phyloP scores from a whole-genome alignment of 1,140 invertebrate genomes.

The Thalassaphorura encarpata region DNA sequence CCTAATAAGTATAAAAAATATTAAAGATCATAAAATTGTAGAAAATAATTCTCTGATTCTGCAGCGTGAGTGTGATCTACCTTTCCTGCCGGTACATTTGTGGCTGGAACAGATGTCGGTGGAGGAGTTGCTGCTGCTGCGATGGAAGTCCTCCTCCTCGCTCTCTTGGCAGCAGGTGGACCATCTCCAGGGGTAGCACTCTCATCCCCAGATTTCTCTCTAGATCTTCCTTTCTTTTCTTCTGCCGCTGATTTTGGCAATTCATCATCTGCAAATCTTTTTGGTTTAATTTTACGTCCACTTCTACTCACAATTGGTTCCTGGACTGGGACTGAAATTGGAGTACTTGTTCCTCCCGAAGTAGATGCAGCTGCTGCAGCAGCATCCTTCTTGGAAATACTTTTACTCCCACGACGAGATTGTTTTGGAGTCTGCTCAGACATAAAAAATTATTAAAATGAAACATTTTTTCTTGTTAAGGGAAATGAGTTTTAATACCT shows the following conservation, averaged over 20 bases:
- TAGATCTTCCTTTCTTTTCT: too few species aligned
- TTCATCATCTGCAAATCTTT: constrained; percentile 44
- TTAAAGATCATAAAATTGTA: not conserved
- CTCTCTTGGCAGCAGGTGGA: constrained; percentile 1
- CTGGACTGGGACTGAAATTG: not conserved
- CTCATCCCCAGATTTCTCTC: not conserved
- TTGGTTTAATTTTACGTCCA: constrained; percentile 62
- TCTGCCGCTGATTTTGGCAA: constrained; percentile 14
- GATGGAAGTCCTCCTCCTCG: not conserved
- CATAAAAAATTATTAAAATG: too few species aligned
- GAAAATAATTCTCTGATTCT: too few species aligned
- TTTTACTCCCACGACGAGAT: not conserved
- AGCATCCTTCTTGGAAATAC: not conserved
- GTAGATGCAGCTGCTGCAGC: not conserved
- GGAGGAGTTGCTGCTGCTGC: not conserved
- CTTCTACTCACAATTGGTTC: constrained; percentile 51
- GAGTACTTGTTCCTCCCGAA: not conserved
- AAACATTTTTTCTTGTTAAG: too few species aligned
- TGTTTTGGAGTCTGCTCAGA: too few species aligned
- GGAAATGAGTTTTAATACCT: too few species aligned
- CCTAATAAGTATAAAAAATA: not conserved
- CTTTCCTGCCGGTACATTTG: too few species aligned
- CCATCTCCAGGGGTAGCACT: not conserved
- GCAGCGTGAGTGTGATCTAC: too few species aligned
- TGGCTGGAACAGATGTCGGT: not conserved